Conservation (phyloP, 2,797 vertebrate species). For the Gadopsis bispinosus region DNA sequence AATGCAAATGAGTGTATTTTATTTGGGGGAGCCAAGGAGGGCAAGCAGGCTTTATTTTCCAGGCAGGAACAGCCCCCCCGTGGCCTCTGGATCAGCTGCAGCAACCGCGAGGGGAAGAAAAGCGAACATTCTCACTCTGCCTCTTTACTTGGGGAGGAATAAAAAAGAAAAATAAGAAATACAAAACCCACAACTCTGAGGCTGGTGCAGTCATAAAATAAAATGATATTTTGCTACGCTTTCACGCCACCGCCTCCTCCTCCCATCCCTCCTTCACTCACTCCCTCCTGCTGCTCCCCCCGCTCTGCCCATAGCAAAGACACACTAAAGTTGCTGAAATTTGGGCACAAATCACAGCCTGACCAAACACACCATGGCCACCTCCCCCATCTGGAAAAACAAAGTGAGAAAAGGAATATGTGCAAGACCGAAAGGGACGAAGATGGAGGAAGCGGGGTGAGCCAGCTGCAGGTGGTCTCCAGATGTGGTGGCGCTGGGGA, state of each 20-base stretch:
- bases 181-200: conserved; percentile 59
- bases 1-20: conserved; percentile 76
- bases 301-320: conserved; percentile 36
- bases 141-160: conserved; percentile 61
- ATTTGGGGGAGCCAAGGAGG: conserved; percentile 63
- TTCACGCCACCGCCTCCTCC: conserved; percentile 20
- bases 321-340: conserved; percentile 64
- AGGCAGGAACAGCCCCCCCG: conserved; percentile 70
- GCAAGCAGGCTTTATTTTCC: conserved; percentile 68
- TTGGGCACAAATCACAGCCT: conserved; percentile 65
- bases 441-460: conserved; percentile 57
- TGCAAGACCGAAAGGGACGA: conserved; percentile 28
- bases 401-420: conserved; percentile 32
- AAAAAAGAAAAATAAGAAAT: conserved; percentile 62
- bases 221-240: conserved; percentile 62
- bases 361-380: conserved; percentile 55
- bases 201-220: conserved; percentile 64
- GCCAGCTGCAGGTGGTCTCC: conserved; percentile 79
- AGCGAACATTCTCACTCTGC: conserved; percentile 54
- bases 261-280: conserved; percentile 16
- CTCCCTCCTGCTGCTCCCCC: conserved; percentile 10
- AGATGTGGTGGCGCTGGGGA: conserved; percentile 79
- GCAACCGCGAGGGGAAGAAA: conserved; percentile 61
- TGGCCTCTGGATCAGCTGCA: conserved; percentile 70
- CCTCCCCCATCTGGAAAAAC: conserved; percentile 63